Conservation (phyloP, 2,113 vertebrate genomes). For the Geococcyx californianus region DNA sequence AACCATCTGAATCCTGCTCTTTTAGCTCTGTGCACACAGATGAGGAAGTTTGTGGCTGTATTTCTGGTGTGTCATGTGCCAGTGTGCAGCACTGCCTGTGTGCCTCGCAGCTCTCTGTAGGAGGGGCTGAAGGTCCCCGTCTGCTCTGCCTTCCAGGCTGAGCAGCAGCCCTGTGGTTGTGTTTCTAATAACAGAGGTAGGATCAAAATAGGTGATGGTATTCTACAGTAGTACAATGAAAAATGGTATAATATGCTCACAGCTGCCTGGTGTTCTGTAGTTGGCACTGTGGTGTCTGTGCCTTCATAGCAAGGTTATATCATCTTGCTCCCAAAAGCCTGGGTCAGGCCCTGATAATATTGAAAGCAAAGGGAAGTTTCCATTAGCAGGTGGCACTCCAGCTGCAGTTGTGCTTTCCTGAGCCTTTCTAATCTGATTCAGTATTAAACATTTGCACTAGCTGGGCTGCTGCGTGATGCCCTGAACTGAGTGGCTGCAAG, state of each 20-base stretch:
- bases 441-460: neutral
- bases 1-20: neutral
- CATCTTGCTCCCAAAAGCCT: neutral
- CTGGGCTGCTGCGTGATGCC: neutral
- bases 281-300: neutral
- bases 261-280: neutral
- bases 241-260: neutral
- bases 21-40: neutral
- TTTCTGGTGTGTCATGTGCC: neutral
- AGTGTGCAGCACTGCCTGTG: neutral
- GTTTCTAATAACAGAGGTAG: neutral
- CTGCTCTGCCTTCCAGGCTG: neutral
- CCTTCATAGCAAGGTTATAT: neutral
- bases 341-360: neutral
- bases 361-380: neutral
- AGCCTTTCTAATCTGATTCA: neutral
- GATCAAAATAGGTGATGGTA: neutral
- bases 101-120: rapidly evolving
- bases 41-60: neutral
- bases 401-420: neutral
- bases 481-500: neutral
- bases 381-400: neutral
- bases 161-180: rapidly evolving
- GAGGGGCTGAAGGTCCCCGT: neutral
- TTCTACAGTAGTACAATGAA: neutral